These are phyloP conservation scores for Trichechus manatus DNA, from an alignment of 2,113 vertebrate genomes.

Conservation along the genomic window DNA sequence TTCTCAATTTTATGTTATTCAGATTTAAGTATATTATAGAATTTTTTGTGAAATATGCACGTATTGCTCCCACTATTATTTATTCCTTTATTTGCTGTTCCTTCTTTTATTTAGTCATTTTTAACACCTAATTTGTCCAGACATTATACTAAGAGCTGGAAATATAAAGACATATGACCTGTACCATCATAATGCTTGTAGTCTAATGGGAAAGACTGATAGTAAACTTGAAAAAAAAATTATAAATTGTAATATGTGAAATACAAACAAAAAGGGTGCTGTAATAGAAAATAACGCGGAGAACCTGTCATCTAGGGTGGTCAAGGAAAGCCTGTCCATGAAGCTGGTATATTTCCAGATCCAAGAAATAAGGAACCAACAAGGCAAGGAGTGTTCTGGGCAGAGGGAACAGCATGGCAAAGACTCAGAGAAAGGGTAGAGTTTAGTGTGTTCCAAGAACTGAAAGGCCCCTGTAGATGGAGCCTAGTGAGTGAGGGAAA, in stretches of 20 bases:
- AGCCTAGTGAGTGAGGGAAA: not conserved
- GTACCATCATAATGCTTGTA: not conserved
- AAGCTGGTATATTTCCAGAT: not conserved
- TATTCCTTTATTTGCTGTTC: not conserved
- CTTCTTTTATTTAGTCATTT: not conserved
- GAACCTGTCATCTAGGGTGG: not conserved
- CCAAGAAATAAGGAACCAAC: not conserved
- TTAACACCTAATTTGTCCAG: not conserved
- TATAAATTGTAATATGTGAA: not conserved
- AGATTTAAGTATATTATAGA: not conserved
- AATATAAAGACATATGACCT: not conserved
- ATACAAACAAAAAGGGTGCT: not conserved
- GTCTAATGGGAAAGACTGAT: not conserved
- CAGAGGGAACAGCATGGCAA: no score
- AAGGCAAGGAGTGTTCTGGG: not conserved
- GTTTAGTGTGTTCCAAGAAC: not conserved
- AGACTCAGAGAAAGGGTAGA: not conserved
- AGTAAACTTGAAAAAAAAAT: not conserved
- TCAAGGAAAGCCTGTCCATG: not conserved
- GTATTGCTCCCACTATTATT: not conserved
- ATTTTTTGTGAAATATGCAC: not conserved
- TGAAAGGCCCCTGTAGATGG: no score
- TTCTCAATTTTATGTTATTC: slow-evolving; percentile 25
- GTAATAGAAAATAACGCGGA: not conserved
- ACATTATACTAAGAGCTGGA: not conserved